Percentiles rank a stretch among this genome's conserved stretches.
These are phyloP conservation scores for Siniperca undulata DNA, from an alignment of 2,797 vertebrate species.

Conservation along the genomic window DNA sequence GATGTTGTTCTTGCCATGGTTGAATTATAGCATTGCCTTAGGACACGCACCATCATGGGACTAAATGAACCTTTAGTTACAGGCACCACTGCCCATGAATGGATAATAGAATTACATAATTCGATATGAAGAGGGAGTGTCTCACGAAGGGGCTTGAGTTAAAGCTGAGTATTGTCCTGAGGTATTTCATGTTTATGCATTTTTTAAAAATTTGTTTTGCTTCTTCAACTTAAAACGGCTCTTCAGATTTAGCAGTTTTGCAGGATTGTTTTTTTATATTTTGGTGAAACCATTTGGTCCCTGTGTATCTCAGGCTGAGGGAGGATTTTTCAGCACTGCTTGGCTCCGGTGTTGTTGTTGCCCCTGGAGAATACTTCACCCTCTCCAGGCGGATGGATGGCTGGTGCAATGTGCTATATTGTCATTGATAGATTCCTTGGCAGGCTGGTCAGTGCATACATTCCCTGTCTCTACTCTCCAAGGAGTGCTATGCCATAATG, in stretches of 20 bases:
- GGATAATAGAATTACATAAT: constrained; percentile 73
- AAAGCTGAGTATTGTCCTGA: constrained; percentile 66
- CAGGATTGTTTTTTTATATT: constrained; percentile 20
- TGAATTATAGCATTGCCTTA: constrained; percentile 66
- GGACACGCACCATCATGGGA: constrained; percentile 67
- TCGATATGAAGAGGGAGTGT: constrained; percentile 57
- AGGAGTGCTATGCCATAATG: constrained; percentile 70
- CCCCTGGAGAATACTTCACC: constrained; percentile 65
- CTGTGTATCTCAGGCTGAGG: constrained; percentile 17
- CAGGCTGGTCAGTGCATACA: constrained; percentile 68
- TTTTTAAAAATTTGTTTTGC: constrained; percentile 35
- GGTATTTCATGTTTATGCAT: constrained; percentile 59
- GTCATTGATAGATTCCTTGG: constrained; percentile 78
- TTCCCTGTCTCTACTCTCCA: constrained; percentile 68
- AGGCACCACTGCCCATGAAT: constrained; percentile 78
- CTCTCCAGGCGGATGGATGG: constrained; percentile 53
- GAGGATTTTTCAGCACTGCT: constrained; percentile 44
- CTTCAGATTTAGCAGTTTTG: constrained; percentile 20
- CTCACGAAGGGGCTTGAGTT: constrained; percentile 69
- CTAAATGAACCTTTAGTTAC: constrained; percentile 72
- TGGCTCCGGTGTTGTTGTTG: constrained; percentile 59
- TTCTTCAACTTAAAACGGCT: constrained; percentile 17
- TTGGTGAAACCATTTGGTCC: constrained; percentile 23
- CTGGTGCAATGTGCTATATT: constrained; percentile 78
- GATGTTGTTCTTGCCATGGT: constrained; percentile 74